A percentile compares a stretch with the other conserved stretches of the same genome.
Evolutionary conservation across 2,888 invertebrate genomes (phyloP).

Genomic region (Phyto melanocephala): DNA sequence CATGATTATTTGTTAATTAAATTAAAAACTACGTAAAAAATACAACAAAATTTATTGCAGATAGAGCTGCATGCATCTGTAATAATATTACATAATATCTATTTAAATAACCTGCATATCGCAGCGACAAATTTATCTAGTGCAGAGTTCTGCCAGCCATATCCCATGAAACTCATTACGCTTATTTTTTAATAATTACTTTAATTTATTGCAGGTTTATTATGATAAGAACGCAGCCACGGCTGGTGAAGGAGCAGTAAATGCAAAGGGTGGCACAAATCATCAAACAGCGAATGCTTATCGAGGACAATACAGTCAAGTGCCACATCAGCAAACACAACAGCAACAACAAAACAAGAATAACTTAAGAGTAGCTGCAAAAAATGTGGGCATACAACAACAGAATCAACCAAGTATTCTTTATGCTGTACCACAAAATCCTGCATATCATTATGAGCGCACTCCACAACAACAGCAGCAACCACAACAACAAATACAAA

Average conservation of each 20-base stretch:
- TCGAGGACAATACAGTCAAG: conserved; percentile 59
- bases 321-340: conserved; percentile 33
- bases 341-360: conserved; percentile 61
- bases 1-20: too few relatives aligned
- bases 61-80: too few relatives aligned
- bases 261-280: conserved; percentile 40
- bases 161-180: conserved; percentile 17
- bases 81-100: too few relatives aligned
- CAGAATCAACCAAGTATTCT: conserved; percentile 47
- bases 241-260: conserved; percentile 19
- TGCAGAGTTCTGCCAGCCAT: too few relatives aligned
- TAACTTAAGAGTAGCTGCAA: conserved; percentile 28
- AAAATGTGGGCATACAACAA: conserved; percentile 41
- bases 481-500: conserved; percentile 38
- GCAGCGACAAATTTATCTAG: too few relatives aligned
- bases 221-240: conserved; percentile 55
- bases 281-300: conserved; percentile 42
- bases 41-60: too few relatives aligned
- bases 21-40: too few relatives aligned
- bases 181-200: conserved; percentile 34
- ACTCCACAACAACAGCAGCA: conserved; percentile 51
- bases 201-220: conserved; percentile 60
- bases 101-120: too few relatives aligned
- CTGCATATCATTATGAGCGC: conserved; percentile 66
- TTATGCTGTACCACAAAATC: conserved; percentile 56